Evolutionary conservation across 2,888 invertebrate genomes (phyloP), one percentile per base, ranked within the genome.

Genomic region (Ganaspis brasiliensis): DNA sequence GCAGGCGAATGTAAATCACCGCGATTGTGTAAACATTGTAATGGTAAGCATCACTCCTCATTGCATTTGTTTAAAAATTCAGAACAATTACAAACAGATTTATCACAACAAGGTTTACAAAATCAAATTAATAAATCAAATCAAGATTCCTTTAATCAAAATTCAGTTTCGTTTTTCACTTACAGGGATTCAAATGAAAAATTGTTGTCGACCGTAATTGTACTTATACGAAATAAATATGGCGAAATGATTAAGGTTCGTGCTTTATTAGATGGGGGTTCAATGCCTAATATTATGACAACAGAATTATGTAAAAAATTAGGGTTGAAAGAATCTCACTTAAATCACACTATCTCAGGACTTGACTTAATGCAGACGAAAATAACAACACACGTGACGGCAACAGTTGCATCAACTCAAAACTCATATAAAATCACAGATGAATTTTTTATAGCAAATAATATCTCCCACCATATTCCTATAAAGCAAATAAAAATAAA

Each of bases 131-230:
- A 31, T 31, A 31, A 31, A 4, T 31, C 6, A 6, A 31, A 31
- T 31, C 31, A 31, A 31, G 31, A 31, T 31, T 31, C 31, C 3
- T 31, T 6, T 4, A 31, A 4, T 31, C 6, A 31, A 31, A 31
- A 31, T 6, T 49, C 49, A 6, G 49, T 49, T n/a, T 16, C 49
- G n/a, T n/a, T 49, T n/a, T 16, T 49, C 4, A 16, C 35, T 16
- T 55, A 73, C 75, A 81, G n/a, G 5, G n/a, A 49, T 49, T 49
- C 49, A 6, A 49, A 6, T 49, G 16, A 49, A 3, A 49, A 49
- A 49, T 16, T 49, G 8, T 49, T 49, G n/a, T 49, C 49, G 8
- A 19, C 49, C 16, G 19, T 16, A 3, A 49, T 49, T 16, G 49
- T 16, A 16, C 6, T 49, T 49, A 49, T 49, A 49, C n/a, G n/a